These are phyloP conservation scores for Drosophila burlai DNA, from an alignment of 1,140 invertebrate genomes.

Conservation along the genomic window DNA sequence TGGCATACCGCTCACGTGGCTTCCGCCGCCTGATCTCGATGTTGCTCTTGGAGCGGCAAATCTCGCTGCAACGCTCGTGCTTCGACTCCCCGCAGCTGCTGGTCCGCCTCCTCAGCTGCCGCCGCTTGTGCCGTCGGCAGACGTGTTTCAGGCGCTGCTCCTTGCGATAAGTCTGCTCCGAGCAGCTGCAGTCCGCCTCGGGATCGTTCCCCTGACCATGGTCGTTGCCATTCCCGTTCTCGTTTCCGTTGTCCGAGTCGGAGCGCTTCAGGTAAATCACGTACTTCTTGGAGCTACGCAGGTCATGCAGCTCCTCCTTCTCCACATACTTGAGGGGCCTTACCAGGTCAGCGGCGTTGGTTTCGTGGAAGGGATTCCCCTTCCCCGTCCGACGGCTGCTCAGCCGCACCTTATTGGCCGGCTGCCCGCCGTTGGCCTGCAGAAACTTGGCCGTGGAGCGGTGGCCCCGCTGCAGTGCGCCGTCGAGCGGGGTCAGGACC, in stretches of 20 bases:
- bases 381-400: slow-evolving; percentile 60
- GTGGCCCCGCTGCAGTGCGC: slow-evolving; percentile 93
- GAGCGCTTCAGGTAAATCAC: slow-evolving; percentile 78
- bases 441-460: slow-evolving; percentile 96
- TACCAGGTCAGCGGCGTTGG: slow-evolving; percentile 65
- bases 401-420: slow-evolving; percentile 88
- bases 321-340: slow-evolving; percentile 80
- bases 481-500: slow-evolving; percentile 95
- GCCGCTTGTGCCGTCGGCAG: slow-evolving; percentile 57
- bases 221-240: slow-evolving; percentile 9
- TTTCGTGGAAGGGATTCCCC: slow-evolving; percentile 75
- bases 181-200: slow-evolving; percentile 68
- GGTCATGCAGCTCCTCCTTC: slow-evolving; percentile 79
- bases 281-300: slow-evolving; percentile 79
- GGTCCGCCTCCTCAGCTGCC: slow-evolving; percentile 65
- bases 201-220: slow-evolving; percentile 1
- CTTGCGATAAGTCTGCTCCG: slow-evolving; percentile 72
- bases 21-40: slow-evolving; percentile 76
- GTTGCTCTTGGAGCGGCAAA: slow-evolving; percentile 84
- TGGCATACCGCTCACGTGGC: slow-evolving; percentile 63
- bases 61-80: slow-evolving; percentile 69
- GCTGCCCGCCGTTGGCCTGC: slow-evolving; percentile 94
- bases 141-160: slow-evolving; percentile 70
- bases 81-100: slow-evolving; percentile 81
- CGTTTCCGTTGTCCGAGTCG: slow-evolving; percentile 59